A percentile compares a stretch with the other conserved stretches of the same genome.
Evolutionary conservation across 2,888 invertebrate species (phyloP).

Genomic region (Zootermopsis nevadensis): DNA sequence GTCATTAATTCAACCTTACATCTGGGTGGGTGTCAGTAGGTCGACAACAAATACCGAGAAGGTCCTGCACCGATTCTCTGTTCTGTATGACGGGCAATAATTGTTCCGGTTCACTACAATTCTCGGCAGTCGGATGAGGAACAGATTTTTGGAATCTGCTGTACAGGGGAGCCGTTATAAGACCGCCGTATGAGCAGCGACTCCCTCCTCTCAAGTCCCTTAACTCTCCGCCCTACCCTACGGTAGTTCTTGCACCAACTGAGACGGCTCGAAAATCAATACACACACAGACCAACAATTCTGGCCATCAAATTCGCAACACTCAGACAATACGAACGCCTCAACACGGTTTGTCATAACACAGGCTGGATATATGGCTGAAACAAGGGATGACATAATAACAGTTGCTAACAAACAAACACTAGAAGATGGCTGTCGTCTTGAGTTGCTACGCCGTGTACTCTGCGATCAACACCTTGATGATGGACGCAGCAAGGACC

Average conservation of each 20-base stretch:
- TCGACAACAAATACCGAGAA: no score
- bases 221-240: constrained; percentile 9
- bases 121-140: background rate
- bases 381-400: no score
- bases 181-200: constrained; percentile 38
- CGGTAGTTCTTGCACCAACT: constrained; percentile 18
- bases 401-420: no score
- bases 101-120: no score
- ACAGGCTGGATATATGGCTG: background rate
- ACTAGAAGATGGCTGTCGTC: no score
- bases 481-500: no score
- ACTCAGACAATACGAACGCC: constrained; percentile 18
- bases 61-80: no score
- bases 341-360: background rate
- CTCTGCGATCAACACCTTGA: no score
- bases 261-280: constrained; percentile 40
- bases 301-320: constrained; percentile 35
- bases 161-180: constrained; percentile 30
- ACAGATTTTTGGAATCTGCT: background rate
- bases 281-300: constrained; percentile 33
- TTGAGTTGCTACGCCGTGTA: no score
- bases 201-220: constrained; percentile 23
- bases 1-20: no score
- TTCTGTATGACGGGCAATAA: no score
- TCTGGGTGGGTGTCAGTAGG: no score